Base-by-base conservation (phyloP, 2,888 invertebrate genomes). In the Apamea sordens region DNA sequence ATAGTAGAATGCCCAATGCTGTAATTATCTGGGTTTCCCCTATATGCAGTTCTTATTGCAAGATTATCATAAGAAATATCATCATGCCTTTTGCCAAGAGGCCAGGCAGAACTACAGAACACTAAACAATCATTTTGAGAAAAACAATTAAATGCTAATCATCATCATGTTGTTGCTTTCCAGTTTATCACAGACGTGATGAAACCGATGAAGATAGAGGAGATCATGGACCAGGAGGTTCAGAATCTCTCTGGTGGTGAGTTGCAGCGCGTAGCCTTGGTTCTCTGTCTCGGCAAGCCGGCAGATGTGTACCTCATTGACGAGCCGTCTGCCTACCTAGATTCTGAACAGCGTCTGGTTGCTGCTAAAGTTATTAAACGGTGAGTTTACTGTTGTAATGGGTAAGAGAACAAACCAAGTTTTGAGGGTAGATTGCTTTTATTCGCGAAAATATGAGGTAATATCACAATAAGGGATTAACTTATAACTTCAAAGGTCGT, bases 201-300 rank as follows among this genome's bases (percentile, higher is more conserved):
- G 98, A 99, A 99, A 93, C 99, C 99, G 0, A 97, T 99, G 96
- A 98, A 98, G 94, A 99, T 99, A 86, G 99, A 99, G 88, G 99
- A 98, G 92, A 99, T 99, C 61, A 99, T 99, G 97, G 99, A 99
- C 94, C 99, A 99, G 94, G 99, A 99, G 95, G 99, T 99, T 72
- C 99, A 99, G 94, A 99, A 99, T 95, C 97, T 99, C 81, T 99
- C 99, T 89, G 99, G 99, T 95, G 99, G 99, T 97, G 99, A 99
- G 97, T 98, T 99, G 97, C 99, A 99, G 96, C 97, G 99, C 92
- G 99, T 99, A 41, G 99, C 99, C 0, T 95, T 99, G 93, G 98
- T 99, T 76, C 97, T 99, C 32, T 99, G 99, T 92, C 97, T 99
- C 36, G 99, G 99, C 71, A 99, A 99, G 95, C 99, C 99, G 0